These are phyloP conservation scores for Horisme vitalbata DNA, from an alignment of 2,888 invertebrate genomes.

Conservation along the genomic window DNA sequence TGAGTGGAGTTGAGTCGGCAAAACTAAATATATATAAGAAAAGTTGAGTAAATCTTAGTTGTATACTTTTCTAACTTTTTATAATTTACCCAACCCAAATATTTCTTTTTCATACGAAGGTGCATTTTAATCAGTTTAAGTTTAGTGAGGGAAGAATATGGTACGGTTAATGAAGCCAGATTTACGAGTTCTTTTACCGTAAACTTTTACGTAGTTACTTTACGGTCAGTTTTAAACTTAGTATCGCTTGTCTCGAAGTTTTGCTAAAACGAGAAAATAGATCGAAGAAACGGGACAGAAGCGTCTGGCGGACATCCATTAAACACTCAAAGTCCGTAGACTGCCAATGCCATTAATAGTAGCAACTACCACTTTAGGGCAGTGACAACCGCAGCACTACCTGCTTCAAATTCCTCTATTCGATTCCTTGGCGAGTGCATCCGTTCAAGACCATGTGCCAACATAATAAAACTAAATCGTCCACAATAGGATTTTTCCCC, in stretches of 20 bases:
- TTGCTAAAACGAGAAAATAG: slow-evolving; percentile 24
- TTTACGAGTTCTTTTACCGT: slow-evolving; percentile 5
- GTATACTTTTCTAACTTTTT: too few species aligned
- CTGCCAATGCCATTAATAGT: slow-evolving; percentile 44
- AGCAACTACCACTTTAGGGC: slow-evolving; percentile 35
- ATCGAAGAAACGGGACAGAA: slow-evolving; percentile 28
- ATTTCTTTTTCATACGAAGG: too few species aligned
- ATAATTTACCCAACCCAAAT: too few species aligned
- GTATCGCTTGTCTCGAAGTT: slow-evolving; percentile 6
- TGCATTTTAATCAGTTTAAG: too few species aligned
- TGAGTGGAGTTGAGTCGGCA: too few species aligned
- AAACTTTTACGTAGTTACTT: slow-evolving; percentile 2
- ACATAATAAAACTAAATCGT: slow-evolving; percentile 1
- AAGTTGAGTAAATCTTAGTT: too few species aligned
- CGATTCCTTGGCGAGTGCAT: slow-evolving; percentile 3
- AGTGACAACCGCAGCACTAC: slow-evolving; percentile 36
- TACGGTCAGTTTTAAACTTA: slow-evolving; percentile 12
- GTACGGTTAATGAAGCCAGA: background rate
- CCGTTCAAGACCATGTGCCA: slow-evolving; percentile 2
- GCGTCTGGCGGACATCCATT: slow-evolving; percentile 46
- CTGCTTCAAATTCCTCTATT: slow-evolving; percentile 34
- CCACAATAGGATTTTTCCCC: slow-evolving; percentile 3
- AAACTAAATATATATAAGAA: too few species aligned
- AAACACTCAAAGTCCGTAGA: slow-evolving; percentile 44
- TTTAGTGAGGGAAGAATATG: too few species aligned